These are phyloP conservation scores for Drosophila paulistorum DNA, from an alignment of 1,140 invertebrate species.

Conservation along the genomic window DNA sequence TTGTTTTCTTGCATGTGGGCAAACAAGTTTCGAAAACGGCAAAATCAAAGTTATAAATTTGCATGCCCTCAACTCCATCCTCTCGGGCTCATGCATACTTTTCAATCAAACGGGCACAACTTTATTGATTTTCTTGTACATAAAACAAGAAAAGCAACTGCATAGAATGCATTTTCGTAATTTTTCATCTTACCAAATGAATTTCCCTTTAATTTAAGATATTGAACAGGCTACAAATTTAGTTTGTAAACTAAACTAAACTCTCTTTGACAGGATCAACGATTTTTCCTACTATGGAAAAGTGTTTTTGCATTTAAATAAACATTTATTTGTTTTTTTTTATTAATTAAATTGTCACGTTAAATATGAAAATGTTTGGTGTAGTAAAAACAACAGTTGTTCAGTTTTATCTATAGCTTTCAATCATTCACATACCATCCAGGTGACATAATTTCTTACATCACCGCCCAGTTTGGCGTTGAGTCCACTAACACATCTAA, in stretches of 20 bases:
- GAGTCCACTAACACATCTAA: background rate
- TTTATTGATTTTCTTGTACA: background rate
- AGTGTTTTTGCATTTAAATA: too few relatives aligned
- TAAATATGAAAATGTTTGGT: background rate
- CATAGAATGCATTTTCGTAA: too few relatives aligned
- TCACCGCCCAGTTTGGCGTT: slow-evolving; percentile 56
- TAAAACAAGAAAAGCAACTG: too few relatives aligned
- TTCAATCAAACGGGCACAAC: background rate
- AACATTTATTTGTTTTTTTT: background rate
- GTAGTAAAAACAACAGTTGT: background rate
- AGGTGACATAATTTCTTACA: slow-evolving; percentile 68
- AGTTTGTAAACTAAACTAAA: too few relatives aligned
- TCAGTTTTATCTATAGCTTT: slow-evolving; percentile 25
- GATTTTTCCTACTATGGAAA: too few relatives aligned
- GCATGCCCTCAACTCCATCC: slow-evolving; percentile 10
- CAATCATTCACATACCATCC: slow-evolving; percentile 52
- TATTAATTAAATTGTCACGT: slow-evolving; percentile 10
- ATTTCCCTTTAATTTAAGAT: too few relatives aligned
- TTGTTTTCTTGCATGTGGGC: slow-evolving; percentile 33
- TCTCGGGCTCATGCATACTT: background rate
- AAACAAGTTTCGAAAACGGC: slow-evolving; percentile 60
- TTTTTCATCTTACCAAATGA: too few relatives aligned
- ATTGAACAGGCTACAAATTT: too few relatives aligned
- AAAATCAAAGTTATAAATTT: slow-evolving; percentile 49
- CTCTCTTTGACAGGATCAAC: too few relatives aligned